Evolutionary conservation across 1,140 invertebrate species (phyloP), one percentile per base, ranked within the genome.

Genomic region (Bombyx mandarina): DNA sequence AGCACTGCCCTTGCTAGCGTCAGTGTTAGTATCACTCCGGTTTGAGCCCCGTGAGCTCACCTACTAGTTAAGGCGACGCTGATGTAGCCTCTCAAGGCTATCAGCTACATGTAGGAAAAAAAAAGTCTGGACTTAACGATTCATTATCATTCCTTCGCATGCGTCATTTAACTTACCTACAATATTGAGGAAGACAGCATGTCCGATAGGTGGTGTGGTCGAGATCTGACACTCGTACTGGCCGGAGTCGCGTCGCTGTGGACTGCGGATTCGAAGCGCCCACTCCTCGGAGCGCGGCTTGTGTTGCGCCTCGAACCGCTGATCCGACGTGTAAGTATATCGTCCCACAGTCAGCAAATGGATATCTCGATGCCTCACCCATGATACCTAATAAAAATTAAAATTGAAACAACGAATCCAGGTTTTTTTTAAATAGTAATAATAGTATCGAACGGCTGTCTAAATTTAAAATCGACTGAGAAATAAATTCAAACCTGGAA

Each of bases 301-400:
- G 75, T 95, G 93, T 63, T 94, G 89, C 2, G 93, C 93, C 74
- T 94, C 93, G 75, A 95, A 94, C 43, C 94, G 89, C 72, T 95
- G 94, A 82, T 97, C 95, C 12, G 93, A 94, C 5, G 95, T 96
- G 77, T 96, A 96, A 0, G 95, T 96, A 75, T 95, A 95, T 7
- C 92, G 88, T 1, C 95, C 95, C 7, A 96, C 94, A 0, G 95
- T 96, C 56, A 97, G 84, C 56, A 97, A 83, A 77, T 96, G 94
- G 60, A 96, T 95, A 69, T 96, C 95, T 55, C 94, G 89, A 80
- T 96, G 93, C 46, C 95, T 90, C 4, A 97, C 93, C 95, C 95
- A 97, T 9, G 95, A 96, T n/a, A 96, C 94, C 94, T 96, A 67
- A 45, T 7, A 8, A 45, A 7, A 10, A 45, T 45, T 45, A 8